Conservation (phyloP, 2,888 invertebrate species). For the Toxonevra muliebris region DNA sequence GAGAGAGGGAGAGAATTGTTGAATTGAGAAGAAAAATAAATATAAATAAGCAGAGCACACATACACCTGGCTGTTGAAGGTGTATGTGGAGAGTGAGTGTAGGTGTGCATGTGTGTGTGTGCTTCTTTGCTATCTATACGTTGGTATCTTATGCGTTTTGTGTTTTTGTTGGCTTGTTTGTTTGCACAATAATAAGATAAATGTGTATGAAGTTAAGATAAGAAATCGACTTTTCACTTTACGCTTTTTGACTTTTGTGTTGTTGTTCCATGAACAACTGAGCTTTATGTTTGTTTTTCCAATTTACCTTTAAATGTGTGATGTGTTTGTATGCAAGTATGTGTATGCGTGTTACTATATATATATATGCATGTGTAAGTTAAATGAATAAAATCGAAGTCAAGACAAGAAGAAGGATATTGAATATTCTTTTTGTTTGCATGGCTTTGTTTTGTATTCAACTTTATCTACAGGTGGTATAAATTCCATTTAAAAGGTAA, state of each 20-base stretch:
- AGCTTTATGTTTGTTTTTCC: too few species aligned
- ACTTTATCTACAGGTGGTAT: constrained; percentile 46
- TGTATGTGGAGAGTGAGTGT: too few species aligned
- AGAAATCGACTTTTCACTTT: constrained; percentile 27
- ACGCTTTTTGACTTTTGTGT: constrained; percentile 19
- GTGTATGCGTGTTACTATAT: too few species aligned
- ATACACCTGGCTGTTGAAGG: too few species aligned
- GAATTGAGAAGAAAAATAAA: too few species aligned
- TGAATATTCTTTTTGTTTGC: constrained; percentile 39
- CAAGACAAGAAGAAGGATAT: constrained; percentile 44
- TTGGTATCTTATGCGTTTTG: background rate
- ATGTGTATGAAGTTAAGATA: constrained; percentile 24
- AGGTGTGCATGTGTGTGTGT: too few species aligned
- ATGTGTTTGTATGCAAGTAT: too few species aligned
- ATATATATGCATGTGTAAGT: background rate
- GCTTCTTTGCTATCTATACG: too few species aligned
- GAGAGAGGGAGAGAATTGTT: too few species aligned
- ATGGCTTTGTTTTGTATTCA: constrained; percentile 11
- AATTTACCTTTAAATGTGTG: too few species aligned
- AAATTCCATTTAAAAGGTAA: constrained; percentile 21
- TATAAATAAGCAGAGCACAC: too few species aligned
- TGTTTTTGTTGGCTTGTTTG: constrained; percentile 2
- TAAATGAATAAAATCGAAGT: constrained; percentile 30
- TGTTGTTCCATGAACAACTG: background rate
- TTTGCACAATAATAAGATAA: constrained; percentile 32